Base-by-base conservation (phyloP, 53 echinoderm and acorn worm genomes). In the Antedon mediterranea region DNA sequence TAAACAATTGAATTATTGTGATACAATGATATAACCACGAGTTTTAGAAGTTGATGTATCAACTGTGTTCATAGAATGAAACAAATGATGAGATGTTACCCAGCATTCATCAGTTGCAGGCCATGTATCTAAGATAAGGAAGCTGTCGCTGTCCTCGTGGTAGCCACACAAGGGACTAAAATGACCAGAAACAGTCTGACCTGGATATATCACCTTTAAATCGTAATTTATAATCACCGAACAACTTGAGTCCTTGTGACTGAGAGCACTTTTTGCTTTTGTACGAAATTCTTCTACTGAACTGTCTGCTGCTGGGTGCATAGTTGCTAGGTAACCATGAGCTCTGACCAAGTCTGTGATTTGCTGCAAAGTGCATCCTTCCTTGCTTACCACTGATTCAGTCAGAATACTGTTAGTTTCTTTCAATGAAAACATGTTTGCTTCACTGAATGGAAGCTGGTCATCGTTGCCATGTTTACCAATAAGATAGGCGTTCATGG, bases 151-250 rank as follows among this genome's bases (percentile, higher is more conserved):
- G 14, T 32, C 75, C 11, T 73, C 70, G 30, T 90, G 90, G 32
- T 85, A 90, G 0, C 71, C 89, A 33, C 87, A 85, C 23, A 90
- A 32, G n/a, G 87, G 87, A 30, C 90, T 90, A 31, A 90, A 87
- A 43, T 90, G 90, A n/a, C 90, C 90, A 70, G 29, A 43, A 9
- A 89, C 79, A 23, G 3, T 31, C 28, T 77, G 78, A 75, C 83
- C 74, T 30, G 87, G 90, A 28, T 77, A 78, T 0, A 90, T 76
- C 20, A 34, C 30, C 30, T 42, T 70, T 43, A 84, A 79, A 33
- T 90, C 82, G 72, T 37, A 90, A 76, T 87, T 90, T 15, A 82
- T 78, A 33, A 90, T 87, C 74, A 90, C 77, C 4, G 85, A 84
- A 34, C 41, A 32, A 27, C 75, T 57, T 0, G 85, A 87, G 37